phyloP scores from a whole-genome alignment of 2,888 invertebrate genomes.

The Agrochola circellaris region DNA sequence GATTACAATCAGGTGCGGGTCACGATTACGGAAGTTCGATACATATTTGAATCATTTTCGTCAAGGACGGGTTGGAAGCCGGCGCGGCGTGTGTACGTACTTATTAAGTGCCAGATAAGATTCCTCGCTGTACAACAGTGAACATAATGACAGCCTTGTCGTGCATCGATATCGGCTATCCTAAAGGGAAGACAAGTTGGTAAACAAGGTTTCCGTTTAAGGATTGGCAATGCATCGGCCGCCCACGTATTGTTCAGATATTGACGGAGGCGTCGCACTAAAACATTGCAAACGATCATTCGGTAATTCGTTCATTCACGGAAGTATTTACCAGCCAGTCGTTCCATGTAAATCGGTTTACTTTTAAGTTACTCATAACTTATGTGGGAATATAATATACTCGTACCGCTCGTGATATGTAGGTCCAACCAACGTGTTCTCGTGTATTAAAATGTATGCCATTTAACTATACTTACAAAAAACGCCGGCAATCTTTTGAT shows the following conservation, averaged over 20 bases:
- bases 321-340: constrained; percentile 83
- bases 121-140: constrained; percentile 75
- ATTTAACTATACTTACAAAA: constrained; percentile 50
- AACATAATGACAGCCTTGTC: constrained; percentile 82
- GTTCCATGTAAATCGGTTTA: constrained; percentile 76
- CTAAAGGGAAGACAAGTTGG: constrained; percentile 88
- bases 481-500: constrained; percentile 47
- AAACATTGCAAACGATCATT: constrained; percentile 85
- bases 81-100: constrained; percentile 66
- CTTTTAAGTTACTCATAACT: constrained; percentile 67
- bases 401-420: constrained; percentile 25
- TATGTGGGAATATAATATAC: constrained; percentile 65
- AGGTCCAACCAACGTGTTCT: constrained; percentile 15
- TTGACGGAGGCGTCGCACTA: constrained; percentile 84
- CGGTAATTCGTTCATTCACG: constrained; percentile 84
- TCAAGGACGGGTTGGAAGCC: constrained; percentile 75
- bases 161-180: constrained; percentile 80
- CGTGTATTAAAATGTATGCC: constrained; percentile 23
- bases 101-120: constrained; percentile 78
- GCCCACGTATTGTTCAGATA: constrained; percentile 85
- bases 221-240: constrained; percentile 87
- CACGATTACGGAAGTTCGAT: constrained; percentile 83
- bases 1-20: constrained; percentile 73
- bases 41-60: constrained; percentile 79
- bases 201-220: constrained; percentile 86